Percentiles rank a stretch among this genome's conserved stretches.
phyloP scores from a whole-genome alignment of 2,888 invertebrate species.

The Monopis laevigella region DNA sequence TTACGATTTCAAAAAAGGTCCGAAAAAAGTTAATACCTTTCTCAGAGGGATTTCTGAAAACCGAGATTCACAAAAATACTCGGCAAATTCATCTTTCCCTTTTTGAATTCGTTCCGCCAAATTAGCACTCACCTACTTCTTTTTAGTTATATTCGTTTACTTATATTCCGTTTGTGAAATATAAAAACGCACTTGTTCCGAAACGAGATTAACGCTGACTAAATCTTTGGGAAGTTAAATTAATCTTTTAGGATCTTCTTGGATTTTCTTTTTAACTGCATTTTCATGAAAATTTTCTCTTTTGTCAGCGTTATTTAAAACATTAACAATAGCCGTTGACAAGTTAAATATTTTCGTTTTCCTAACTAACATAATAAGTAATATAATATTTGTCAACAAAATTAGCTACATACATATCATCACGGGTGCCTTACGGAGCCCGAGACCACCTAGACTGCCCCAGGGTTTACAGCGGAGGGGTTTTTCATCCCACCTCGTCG shows the following conservation, averaged over 20 bases:
- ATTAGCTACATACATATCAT: no score
- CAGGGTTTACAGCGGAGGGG: no score
- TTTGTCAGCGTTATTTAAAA: no score
- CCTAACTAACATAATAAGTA: no score
- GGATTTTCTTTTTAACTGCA: constrained; percentile 8
- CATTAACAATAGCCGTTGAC: no score
- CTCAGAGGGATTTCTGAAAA: constrained; percentile 11
- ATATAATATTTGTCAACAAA: no score
- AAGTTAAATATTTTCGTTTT: no score
- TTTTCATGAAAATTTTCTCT: no score
- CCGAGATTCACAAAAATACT: constrained; percentile 10
- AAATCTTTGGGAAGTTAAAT: constrained; percentile 18
- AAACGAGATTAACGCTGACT: constrained; percentile 24
- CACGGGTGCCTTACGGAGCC: no score
- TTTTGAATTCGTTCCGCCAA: constrained; percentile 32
- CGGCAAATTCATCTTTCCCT: constrained; percentile 26
- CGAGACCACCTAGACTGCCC: no score
- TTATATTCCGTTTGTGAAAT: constrained; percentile 22
- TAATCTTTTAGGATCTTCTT: constrained; percentile 4
- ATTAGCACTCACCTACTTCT: constrained; percentile 34
- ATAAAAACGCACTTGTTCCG: constrained; percentile 21
- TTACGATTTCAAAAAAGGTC: constrained; percentile 8
- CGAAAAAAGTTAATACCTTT: constrained; percentile 12
- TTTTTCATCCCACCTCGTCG: no score
- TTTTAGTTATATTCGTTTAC: constrained; percentile 27